Evolutionary conservation across 30 jellyfish, hydroid and myxozoan species (phyloP), one percentile per base, ranked within the genome.

Genomic region (Catostylus mosaicus): DNA sequence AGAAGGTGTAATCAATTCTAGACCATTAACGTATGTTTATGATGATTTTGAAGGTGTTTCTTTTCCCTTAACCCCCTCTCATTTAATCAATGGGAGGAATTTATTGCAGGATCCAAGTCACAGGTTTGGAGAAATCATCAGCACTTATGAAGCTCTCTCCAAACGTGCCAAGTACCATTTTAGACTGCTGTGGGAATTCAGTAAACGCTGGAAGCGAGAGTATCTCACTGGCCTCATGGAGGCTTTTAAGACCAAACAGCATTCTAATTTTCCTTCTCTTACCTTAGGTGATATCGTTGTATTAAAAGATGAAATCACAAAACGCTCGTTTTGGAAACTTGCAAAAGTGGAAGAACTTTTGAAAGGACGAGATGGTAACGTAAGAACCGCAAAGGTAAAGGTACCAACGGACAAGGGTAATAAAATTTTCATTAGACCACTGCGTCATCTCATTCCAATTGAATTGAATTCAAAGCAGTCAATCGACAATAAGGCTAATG

Each of bases 21-120:
- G 91, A 1, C 91, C 89, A 16, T 0, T 78, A 20, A 78, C 89
- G 0, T 78, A 78, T 48, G 26, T 47, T n/a, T n/a, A n/a, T n/a
- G n/a, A n/a, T 65, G 77, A 65, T 43, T 0, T 31, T 65, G 77
- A 65, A 31, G 77, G 77, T 65, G 50, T 65, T 65, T 65, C 77
- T 24, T 65, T 30, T 56, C 77, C 77, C 0, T 43, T 65, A 12
- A 0, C 77, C 31, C 77, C 77, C 29, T 65, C 57, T 65, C 77
- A 65, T 0, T 43, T 65, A 56, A 30, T 0, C 50, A 65, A 65
- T 0, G 60, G 77, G 31, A 9, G 60, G 31, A 65, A 65, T 31
- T 65, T 65, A 30, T 0, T 65, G 29, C 77, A 65, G 38, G 50
- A 43, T 23, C 77, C 77, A 9, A 65, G 24, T 65, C 56, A 29